phyloP scores from a whole-genome alignment of 2,113 vertebrate genomes.

The Nansenia antarctica region DNA sequence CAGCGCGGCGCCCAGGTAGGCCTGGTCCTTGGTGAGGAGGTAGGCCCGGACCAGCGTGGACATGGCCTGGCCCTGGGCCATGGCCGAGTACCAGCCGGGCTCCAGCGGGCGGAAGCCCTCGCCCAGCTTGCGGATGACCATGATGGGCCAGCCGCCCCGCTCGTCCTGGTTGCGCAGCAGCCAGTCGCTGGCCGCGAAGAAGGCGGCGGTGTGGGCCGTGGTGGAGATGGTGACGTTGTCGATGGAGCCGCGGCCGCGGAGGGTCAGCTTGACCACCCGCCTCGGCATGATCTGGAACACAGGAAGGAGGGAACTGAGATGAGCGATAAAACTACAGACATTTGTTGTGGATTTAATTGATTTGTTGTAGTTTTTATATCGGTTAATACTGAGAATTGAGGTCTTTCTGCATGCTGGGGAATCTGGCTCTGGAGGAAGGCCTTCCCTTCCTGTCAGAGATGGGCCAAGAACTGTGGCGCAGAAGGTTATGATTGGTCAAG shows the following conservation, averaged over 20 bases:
- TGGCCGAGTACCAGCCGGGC: slow-evolving; percentile 98
- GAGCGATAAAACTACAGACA: too few species aligned
- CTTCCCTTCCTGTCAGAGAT: too few species aligned
- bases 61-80: slow-evolving; percentile 98
- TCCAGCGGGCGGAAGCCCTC: slow-evolving; percentile 93
- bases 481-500: too few species aligned
- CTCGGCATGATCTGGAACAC: slow-evolving; percentile 84
- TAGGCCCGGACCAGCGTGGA: slow-evolving; percentile 94
- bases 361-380: too few species aligned
- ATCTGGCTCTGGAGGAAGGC: too few species aligned
- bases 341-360: neutral
- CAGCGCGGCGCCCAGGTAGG: slow-evolving; percentile 87
- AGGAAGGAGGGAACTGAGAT: neutral
- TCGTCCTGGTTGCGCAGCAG: slow-evolving; percentile 94
- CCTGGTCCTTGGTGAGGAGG: slow-evolving; percentile 86
- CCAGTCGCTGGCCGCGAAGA: slow-evolving; percentile 94
- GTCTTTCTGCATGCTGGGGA: too few species aligned
- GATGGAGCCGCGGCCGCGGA: slow-evolving; percentile 83
- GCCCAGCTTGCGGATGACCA: slow-evolving; percentile 93
- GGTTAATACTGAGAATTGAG: too few species aligned
- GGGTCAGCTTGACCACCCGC: slow-evolving; percentile 82
- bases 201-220: slow-evolving; percentile 93
- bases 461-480: too few species aligned
- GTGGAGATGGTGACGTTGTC: slow-evolving; percentile 93
- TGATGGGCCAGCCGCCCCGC: slow-evolving; percentile 94